Evolutionary conservation across 2,797 vertebrate genomes (phyloP).

Genomic region (Atherinosoma microstoma): DNA sequence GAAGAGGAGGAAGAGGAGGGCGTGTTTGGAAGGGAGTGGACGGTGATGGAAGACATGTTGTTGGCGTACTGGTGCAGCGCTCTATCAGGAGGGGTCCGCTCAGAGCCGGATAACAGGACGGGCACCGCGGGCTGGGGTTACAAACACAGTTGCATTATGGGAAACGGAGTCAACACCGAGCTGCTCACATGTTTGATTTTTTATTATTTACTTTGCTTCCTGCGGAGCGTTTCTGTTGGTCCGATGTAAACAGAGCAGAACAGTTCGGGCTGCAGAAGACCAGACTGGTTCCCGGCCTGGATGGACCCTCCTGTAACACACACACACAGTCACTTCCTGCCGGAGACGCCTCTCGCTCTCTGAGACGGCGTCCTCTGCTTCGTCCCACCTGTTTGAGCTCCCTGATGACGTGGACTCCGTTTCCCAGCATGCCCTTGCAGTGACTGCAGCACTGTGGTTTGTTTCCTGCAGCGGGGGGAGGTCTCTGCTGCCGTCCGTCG

Average conservation of each 20-base stretch:
- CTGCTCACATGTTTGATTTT: too few relatives aligned
- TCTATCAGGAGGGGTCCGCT: slow-evolving; percentile 66
- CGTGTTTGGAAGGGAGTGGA: slow-evolving; percentile 89
- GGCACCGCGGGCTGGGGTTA: slow-evolving; percentile 70
- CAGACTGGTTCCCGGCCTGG: slow-evolving; percentile 80
- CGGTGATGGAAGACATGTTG: slow-evolving; percentile 91
- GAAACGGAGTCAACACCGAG: background rate
- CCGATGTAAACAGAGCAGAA: slow-evolving; percentile 86
- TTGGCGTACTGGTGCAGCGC: slow-evolving; percentile 90
- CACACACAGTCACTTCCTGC: slow-evolving; percentile 36
- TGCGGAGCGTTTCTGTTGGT: slow-evolving; percentile 80
- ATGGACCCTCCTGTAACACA: slow-evolving; percentile 79
- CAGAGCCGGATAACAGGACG: slow-evolving; percentile 65
- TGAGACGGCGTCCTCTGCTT: fast-evolving
- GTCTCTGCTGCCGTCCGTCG: slow-evolving; percentile 39
- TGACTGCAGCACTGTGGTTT: slow-evolving; percentile 89
- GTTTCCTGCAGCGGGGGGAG: slow-evolving; percentile 26
- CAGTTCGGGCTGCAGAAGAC: slow-evolving; percentile 96
- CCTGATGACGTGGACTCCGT: slow-evolving; percentile 86
- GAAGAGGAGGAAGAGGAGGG: slow-evolving; percentile 80
- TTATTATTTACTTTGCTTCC: slow-evolving; percentile 84
- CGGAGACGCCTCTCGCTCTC: fast-evolving
- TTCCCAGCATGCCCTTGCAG: slow-evolving; percentile 93
- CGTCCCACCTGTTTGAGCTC: slow-evolving; percentile 86
- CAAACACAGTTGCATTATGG: slow-evolving; percentile 10